Evolutionary conservation across 2,113 vertebrate genomes (phyloP).

Genomic region (Crotalus horridus): DNA sequence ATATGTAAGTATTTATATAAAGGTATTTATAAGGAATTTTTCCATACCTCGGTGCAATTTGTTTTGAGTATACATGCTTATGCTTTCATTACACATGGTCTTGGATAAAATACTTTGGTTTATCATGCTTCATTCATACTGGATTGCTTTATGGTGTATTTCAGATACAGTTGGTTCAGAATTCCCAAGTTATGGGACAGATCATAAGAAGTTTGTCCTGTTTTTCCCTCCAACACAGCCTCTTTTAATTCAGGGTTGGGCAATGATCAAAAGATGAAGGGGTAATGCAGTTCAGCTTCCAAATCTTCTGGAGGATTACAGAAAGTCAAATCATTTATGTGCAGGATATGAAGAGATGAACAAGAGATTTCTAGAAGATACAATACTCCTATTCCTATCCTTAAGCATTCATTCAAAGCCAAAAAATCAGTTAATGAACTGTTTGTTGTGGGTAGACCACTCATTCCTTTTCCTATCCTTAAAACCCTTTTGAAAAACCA

Average conservation of each 20-base stretch:
- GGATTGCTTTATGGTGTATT: constrained; percentile 1
- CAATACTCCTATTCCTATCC: background rate
- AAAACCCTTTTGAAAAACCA: background rate
- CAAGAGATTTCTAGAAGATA: background rate
- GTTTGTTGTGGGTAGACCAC: background rate
- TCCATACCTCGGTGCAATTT: background rate
- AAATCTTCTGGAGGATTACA: background rate
- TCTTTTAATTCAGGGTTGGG: background rate
- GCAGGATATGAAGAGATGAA: background rate
- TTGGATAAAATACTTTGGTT: constrained; percentile 31
- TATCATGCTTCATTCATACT: constrained; percentile 16
- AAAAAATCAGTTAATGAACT: background rate
- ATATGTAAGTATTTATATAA: too few relatives aligned
- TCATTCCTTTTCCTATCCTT: background rate
- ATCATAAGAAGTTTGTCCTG: background rate
- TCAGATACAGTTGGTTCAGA: background rate
- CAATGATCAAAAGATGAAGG: background rate
- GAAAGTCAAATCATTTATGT: background rate
- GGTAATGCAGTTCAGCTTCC: background rate
- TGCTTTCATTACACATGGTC: background rate
- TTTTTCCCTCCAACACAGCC: background rate
- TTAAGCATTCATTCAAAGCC: background rate
- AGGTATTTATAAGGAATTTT: background rate
- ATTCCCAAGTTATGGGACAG: background rate
- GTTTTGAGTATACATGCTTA: background rate